Evolutionary conservation across 2,888 invertebrate species (phyloP), one percentile per base, ranked within the genome.

Genomic region (Cecidostiba fungosa): DNA sequence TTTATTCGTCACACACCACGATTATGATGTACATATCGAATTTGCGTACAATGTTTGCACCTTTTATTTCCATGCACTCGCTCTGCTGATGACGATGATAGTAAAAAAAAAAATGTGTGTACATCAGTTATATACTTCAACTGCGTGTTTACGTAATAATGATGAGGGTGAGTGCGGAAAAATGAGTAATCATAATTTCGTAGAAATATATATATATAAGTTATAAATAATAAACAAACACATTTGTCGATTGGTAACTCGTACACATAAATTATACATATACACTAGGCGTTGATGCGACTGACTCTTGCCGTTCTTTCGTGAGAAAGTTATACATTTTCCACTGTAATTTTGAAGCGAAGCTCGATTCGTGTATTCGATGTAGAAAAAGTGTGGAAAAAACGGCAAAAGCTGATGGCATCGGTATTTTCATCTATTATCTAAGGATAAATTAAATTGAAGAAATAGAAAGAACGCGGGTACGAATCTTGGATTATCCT

Each of bases 201-300:
- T 47, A 59, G 54, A 54, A 0, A 50, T 39, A 39, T 8, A 50
- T 10, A 72, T 70, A 70, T n/a, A n/a, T n/a, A n/a, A 76, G 62
- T 77, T 81, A 81, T 80, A 78, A 83, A 81, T 83, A 82, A 79
- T 73, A 85, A 78, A 87, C 74, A 84, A 86, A 86, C 84, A 89
- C 80, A 88, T 88, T 88, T 87, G 86, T 87, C 88, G 87, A 84
- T 87, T 90, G 90, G 90, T 90, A 90, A 90, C 90, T 90, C 88
- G 88, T 90, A 89, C 89, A 90, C 90, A 89, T 88, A 87, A 89
- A 89, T 86, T 88, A 89, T 88, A 87, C 86, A 85, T 79, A 84
- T 54, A 73, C 69, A 72, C 74, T 66, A 62, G 23, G 32, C 77
- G 26, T 72, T 47, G 72, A 86, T 72, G 66, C 36, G 26, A 73